Conservation (phyloP, 2,888 invertebrate species). For the Aspidapion aeneum region DNA sequence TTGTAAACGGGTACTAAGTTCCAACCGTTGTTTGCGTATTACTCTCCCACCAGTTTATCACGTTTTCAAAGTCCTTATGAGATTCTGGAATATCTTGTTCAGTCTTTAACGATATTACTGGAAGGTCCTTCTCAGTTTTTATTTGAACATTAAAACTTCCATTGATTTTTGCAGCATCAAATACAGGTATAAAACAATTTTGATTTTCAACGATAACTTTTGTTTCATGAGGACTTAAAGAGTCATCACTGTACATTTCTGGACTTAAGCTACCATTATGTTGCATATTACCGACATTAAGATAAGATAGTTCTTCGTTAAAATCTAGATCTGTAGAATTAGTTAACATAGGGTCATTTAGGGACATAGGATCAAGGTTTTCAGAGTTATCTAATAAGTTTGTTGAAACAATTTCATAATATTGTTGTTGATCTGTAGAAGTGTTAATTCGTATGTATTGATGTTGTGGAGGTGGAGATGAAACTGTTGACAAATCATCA, state of each 20-base stretch:
- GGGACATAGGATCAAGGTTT: conserved; percentile 44
- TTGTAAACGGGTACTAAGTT: too few species aligned
- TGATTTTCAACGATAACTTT: conserved; percentile 14
- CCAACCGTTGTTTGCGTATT: background rate
- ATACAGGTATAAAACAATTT: conserved; percentile 37
- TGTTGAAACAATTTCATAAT: conserved; percentile 61
- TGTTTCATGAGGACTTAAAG: conserved; percentile 31
- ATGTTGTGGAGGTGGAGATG: conserved; percentile 52
- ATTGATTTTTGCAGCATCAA: conserved; percentile 30
- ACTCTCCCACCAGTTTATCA: conserved; percentile 54
- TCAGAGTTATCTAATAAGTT: conserved; percentile 62
- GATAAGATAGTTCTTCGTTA: conserved; percentile 52
- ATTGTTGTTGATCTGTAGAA: conserved; percentile 56
- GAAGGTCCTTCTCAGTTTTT: conserved; percentile 31
- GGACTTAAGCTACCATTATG: conserved; percentile 38
- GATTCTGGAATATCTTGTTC: conserved; percentile 37
- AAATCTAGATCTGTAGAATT: conserved; percentile 53
- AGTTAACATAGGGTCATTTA: conserved; percentile 48
- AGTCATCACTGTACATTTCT: conserved; percentile 46
- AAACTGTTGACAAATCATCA: conserved; percentile 48
- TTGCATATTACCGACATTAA: conserved; percentile 39
- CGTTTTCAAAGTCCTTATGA: conserved; percentile 52
- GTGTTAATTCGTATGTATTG: conserved; percentile 60
- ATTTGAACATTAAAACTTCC: conserved; percentile 27
- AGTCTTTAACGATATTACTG: conserved; percentile 45